phyloP scores from a whole-genome alignment of 1,140 invertebrate genomes.

The Dryas iulia region DNA sequence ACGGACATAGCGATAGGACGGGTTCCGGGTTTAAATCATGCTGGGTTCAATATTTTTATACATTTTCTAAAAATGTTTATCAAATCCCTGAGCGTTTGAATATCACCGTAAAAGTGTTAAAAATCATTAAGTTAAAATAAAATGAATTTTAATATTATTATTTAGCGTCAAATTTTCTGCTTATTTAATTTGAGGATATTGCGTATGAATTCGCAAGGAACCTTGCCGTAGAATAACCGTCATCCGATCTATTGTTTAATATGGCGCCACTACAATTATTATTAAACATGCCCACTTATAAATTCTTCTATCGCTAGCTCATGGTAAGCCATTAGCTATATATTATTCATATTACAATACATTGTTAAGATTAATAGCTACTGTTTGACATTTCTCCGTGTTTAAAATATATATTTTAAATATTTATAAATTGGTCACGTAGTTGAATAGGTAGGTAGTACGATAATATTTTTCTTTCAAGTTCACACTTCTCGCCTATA shows the following conservation, averaged over 20 bases:
- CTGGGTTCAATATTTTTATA: too few species aligned
- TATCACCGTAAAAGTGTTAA: too few species aligned
- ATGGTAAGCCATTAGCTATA: constrained; percentile 11
- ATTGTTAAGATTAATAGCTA: constrained; percentile 24
- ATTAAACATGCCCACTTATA: constrained; percentile 19
- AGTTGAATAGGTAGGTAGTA: neutral
- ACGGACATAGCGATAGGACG: too few species aligned
- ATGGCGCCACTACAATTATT: constrained; percentile 8
- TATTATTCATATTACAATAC: constrained; percentile 10
- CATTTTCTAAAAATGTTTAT: too few species aligned
- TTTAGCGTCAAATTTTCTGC: too few species aligned
- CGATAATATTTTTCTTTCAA: too few species aligned
- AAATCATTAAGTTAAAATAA: too few species aligned
- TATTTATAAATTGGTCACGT: constrained; percentile 12
- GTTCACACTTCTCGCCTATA: too few species aligned
- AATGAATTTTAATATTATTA: too few species aligned
- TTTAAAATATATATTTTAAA: constrained; percentile 13
- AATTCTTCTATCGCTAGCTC: constrained; percentile 22
- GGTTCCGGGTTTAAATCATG: too few species aligned
- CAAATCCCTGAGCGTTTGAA: too few species aligned
- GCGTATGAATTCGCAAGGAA: neutral
- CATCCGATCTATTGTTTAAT: constrained; percentile 20
- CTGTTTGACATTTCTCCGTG: constrained; percentile 6
- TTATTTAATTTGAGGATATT: too few species aligned
- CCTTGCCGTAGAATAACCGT: neutral